Evolutionary conservation across 2,113 vertebrate species (phyloP).

Genomic region (Pavo muticus): DNA sequence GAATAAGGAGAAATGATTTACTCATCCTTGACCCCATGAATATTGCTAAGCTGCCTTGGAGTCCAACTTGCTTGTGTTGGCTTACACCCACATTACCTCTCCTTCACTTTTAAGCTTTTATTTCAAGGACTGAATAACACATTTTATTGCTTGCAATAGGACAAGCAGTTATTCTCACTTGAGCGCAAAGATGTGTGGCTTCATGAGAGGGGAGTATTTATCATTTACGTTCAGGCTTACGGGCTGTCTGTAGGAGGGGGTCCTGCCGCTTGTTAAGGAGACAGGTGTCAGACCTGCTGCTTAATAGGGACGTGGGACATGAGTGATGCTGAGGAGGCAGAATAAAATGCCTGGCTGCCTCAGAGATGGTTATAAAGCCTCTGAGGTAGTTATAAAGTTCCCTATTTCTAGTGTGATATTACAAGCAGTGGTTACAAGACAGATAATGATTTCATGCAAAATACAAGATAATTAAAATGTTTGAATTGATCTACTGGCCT

Average conservation of each 20-base stretch:
- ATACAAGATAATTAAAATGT: constrained; percentile 54
- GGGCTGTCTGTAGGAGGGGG: constrained; percentile 52
- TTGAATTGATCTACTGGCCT: constrained; percentile 48
- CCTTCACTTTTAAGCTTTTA: constrained; percentile 11
- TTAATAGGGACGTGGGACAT: constrained; percentile 43
- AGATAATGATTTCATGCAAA: constrained; percentile 39
- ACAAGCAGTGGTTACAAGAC: constrained; percentile 27
- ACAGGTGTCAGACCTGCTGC: constrained; percentile 54
- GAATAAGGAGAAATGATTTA: background rate
- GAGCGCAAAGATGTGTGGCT: constrained; percentile 29
- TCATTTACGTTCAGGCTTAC: constrained; percentile 19
- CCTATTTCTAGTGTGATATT: constrained; percentile 50
- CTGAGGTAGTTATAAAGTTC: constrained; percentile 13
- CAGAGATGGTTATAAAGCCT: constrained; percentile 24
- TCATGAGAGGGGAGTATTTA: constrained; percentile 29
- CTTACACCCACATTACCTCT: background rate
- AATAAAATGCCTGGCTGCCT: constrained; percentile 63
- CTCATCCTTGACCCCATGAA: background rate
- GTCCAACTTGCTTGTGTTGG: constrained; percentile 1
- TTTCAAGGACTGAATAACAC: constrained; percentile 6
- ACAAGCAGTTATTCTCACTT: constrained; percentile 52
- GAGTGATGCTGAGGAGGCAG: constrained; percentile 31
- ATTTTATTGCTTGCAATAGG: constrained; percentile 29
- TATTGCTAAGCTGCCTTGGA: constrained; percentile 8
- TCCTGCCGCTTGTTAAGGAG: constrained; percentile 37